Percentiles rank a stretch among this genome's conserved stretches.
phyloP scores from a whole-genome alignment of 1,140 invertebrate genomes.

The Vanessa atalanta region DNA sequence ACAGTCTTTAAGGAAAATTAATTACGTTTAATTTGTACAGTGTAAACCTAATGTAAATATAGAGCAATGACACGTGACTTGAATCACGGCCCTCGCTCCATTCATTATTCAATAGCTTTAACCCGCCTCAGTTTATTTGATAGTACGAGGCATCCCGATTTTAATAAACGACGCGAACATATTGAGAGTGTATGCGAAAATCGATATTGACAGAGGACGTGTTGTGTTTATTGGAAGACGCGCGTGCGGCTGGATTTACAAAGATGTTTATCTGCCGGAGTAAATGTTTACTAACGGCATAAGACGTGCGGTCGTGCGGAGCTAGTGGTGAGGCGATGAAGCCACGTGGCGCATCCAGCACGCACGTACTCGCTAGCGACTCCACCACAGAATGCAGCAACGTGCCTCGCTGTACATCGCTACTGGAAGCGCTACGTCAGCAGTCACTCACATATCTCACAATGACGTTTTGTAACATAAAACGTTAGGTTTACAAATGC shows the following conservation, averaged over 20 bases:
- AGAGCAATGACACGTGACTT: conserved; percentile 49
- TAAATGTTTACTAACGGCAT: conserved; percentile 59
- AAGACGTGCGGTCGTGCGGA: conserved; percentile 42
- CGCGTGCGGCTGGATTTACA: conserved; percentile 50
- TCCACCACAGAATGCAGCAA: conserved; percentile 30
- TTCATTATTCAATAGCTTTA: conserved; percentile 70
- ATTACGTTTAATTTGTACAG: background rate
- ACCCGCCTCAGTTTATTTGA: conserved; percentile 51
- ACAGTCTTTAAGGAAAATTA: conserved; percentile 3
- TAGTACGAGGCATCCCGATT: conserved; percentile 58
- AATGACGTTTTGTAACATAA: conserved; percentile 21
- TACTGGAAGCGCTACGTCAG: conserved; percentile 27
- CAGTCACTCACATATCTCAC: conserved; percentile 24
- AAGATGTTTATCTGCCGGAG: conserved; percentile 59
- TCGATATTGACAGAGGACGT: conserved; percentile 39
- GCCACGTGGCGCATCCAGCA: conserved; percentile 43
- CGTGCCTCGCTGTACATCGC: conserved; percentile 18
- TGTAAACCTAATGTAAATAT: conserved; percentile 21
- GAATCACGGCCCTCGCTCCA: conserved; percentile 49
- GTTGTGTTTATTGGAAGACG: conserved; percentile 43
- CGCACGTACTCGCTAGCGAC: conserved; percentile 33
- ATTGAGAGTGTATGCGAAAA: conserved; percentile 31
- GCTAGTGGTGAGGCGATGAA: conserved; percentile 16
- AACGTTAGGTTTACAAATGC: conserved; percentile 22
- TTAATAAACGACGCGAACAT: conserved; percentile 46